Evolutionary conservation across 2,797 vertebrate species (phyloP).

Genomic region (Helicolenus hilgendorfi): DNA sequence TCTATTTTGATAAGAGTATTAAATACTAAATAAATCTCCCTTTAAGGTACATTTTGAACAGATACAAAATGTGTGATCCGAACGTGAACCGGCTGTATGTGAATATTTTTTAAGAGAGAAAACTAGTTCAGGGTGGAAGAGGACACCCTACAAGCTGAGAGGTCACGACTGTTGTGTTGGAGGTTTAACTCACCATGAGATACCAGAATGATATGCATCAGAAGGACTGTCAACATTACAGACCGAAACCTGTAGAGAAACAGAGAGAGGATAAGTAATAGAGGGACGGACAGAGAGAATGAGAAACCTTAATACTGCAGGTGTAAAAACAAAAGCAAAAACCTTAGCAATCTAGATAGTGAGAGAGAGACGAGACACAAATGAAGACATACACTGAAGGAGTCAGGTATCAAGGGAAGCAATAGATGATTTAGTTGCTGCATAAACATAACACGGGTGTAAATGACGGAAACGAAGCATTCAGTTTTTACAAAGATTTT

Average conservation of each 20-base stretch:
- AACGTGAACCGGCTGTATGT: background rate
- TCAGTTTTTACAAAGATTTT: background rate
- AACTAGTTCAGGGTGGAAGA: background rate
- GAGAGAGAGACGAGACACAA: background rate
- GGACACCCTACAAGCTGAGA: background rate
- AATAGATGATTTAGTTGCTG: background rate
- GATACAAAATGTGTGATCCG: background rate
- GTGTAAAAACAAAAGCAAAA: background rate
- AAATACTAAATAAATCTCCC: no score
- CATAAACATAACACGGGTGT: background rate
- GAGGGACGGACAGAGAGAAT: background rate
- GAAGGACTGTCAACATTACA: slow-evolving; percentile 72
- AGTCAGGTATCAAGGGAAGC: background rate
- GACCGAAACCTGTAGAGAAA: slow-evolving; percentile 76
- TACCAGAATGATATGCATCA: slow-evolving; percentile 70
- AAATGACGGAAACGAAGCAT: background rate
- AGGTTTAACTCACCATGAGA: slow-evolving; percentile 79
- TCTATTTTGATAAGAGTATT: no score
- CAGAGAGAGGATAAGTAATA: background rate
- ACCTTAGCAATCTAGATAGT: no score
- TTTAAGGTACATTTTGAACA: no score
- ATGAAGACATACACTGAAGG: background rate
- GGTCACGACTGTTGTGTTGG: background rate
- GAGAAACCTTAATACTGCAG: background rate
- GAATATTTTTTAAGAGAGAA: background rate